Evolutionary conservation across 2,113 vertebrate species (phyloP).

Genomic region (Athene noctua): DNA sequence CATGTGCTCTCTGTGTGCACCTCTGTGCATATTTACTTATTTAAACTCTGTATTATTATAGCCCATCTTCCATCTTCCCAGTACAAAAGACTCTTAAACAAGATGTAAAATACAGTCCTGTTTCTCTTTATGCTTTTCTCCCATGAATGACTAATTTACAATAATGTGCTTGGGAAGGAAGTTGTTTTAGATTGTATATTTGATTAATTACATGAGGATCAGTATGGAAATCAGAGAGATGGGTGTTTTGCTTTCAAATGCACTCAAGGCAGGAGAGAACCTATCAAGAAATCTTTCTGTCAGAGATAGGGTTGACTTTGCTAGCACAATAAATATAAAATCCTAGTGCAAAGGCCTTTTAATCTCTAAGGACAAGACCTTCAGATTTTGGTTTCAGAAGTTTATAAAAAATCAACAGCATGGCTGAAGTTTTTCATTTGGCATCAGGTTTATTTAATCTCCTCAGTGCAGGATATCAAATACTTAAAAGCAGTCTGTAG

Average conservation of each 20-base stretch:
- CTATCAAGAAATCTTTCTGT: conserved; percentile 34
- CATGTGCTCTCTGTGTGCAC: background rate
- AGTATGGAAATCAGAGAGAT: conserved; percentile 13
- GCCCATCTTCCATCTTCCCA: background rate
- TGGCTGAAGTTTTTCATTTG: conserved; percentile 24
- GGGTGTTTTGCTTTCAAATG: conserved; percentile 29
- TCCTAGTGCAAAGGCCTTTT: conserved; percentile 25
- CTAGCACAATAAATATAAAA: conserved; percentile 47
- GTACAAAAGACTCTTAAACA: background rate
- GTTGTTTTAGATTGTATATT: background rate
- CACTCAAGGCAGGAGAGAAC: background rate
- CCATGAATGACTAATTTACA: background rate
- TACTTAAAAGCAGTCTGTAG: conserved; percentile 2
- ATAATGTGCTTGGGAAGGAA: conserved; percentile 21
- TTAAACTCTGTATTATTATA: background rate
- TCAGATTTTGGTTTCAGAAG: conserved; percentile 33
- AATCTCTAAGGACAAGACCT: conserved; percentile 36
- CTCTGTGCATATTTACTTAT: background rate
- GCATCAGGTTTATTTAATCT: background rate
- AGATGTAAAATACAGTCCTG: background rate
- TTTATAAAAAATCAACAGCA: conserved; percentile 23
- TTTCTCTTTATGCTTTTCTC: background rate
- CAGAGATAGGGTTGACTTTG: background rate
- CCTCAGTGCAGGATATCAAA: conserved; percentile 18
- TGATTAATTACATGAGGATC: conserved; percentile 44